Evolutionary conservation across 2,797 vertebrate species (phyloP).

Genomic region (Malurus leucopterus): DNA sequence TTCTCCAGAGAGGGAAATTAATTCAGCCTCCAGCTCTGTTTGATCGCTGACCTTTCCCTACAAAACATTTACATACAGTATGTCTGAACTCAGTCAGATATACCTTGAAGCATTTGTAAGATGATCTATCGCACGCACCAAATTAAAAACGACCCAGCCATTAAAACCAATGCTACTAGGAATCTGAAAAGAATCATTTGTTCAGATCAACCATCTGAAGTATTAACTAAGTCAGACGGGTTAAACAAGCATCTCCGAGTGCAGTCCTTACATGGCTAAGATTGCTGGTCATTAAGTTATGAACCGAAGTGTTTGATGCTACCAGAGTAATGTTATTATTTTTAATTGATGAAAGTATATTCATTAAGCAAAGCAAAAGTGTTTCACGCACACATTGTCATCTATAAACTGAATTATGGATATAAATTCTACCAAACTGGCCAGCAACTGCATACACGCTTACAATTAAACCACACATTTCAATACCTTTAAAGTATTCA

Average conservation of each 20-base stretch:
- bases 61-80: background rate
- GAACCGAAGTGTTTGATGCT: background rate
- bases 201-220: background rate
- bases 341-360: background rate
- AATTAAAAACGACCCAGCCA: background rate
- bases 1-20: background rate
- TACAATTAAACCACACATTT: background rate
- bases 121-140: background rate
- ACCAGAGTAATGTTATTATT: background rate
- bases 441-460: background rate
- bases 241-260: background rate
- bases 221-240: background rate
- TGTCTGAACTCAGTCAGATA: background rate
- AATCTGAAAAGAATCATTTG: background rate
- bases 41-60: background rate
- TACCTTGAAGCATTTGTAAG: background rate
- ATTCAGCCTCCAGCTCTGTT: background rate
- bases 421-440: background rate
- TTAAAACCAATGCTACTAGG: background rate
- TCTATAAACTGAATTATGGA: background rate
- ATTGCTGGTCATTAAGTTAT: background rate
- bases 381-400: background rate
- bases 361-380: background rate
- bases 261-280: background rate
- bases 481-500: background rate